Conservation (phyloP, 92 coral and sea anemone genomes). For the Porites cylindrica region DNA sequence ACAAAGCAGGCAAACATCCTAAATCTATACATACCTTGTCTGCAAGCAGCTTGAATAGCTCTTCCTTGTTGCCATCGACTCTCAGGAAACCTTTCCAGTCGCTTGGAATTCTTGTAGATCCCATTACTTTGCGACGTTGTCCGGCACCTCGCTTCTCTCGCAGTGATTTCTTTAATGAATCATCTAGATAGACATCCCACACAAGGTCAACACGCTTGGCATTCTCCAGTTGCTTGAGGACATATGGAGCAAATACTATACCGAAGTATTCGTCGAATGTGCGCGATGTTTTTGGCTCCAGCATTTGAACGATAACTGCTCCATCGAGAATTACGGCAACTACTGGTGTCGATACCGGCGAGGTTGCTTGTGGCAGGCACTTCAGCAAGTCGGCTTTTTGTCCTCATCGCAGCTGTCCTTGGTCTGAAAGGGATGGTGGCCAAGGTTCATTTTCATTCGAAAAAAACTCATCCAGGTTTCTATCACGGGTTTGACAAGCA, state of each 20-base stretch:
- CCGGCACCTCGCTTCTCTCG: slow-evolving; percentile 77
- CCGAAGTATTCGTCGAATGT: slow-evolving; percentile 77
- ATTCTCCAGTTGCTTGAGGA: slow-evolving; percentile 71
- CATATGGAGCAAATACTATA: slow-evolving; percentile 71
- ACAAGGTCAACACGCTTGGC: slow-evolving; percentile 75
- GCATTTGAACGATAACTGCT: slow-evolving; percentile 77
- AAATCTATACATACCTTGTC: slow-evolving; percentile 53
- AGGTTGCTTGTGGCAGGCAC: slow-evolving; percentile 72
- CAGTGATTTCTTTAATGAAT: slow-evolving; percentile 71
- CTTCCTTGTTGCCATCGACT: slow-evolving; percentile 65
- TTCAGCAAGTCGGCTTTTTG: slow-evolving; percentile 83
- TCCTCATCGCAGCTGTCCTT: slow-evolving; percentile 74
- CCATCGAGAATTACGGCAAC: slow-evolving; percentile 81
- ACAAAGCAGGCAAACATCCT: slow-evolving; percentile 52
- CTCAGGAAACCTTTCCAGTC: too few species aligned
- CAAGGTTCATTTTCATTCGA: slow-evolving; percentile 78
- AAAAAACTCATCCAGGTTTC: slow-evolving; percentile 78
- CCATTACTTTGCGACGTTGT: slow-evolving; percentile 79
- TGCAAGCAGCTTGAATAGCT: slow-evolving; percentile 62
- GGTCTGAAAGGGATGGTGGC: slow-evolving; percentile 70
- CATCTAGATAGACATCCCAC: slow-evolving; percentile 71
- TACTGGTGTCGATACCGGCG: slow-evolving; percentile 55
- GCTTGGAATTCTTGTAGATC: slow-evolving; percentile 62
- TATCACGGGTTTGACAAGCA: slow-evolving; percentile 79
- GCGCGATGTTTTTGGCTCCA: slow-evolving; percentile 71